Conservation (phyloP, 2,888 invertebrate species). For the Sesia bembeciformis region DNA sequence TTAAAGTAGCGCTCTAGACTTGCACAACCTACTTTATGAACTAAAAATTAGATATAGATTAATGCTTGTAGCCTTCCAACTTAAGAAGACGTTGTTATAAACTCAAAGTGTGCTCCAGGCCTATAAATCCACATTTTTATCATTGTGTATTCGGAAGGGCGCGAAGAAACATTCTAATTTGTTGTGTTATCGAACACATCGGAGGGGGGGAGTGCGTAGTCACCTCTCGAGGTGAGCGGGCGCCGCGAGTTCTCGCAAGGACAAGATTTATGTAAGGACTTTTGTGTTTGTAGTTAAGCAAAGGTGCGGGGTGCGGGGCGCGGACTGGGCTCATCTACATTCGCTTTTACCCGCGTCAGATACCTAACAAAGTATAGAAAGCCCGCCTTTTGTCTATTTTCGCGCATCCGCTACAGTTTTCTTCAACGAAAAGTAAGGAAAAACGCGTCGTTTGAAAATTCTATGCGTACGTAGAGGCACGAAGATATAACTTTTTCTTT, state of each 20-base stretch:
- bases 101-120: slow-evolving; percentile 26
- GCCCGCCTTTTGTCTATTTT: slow-evolving; percentile 58
- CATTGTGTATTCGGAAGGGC: slow-evolving; percentile 30
- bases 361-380: slow-evolving; percentile 59
- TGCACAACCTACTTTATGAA: no score
- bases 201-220: slow-evolving; percentile 41
- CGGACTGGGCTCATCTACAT: slow-evolving; percentile 60
- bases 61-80: no score
- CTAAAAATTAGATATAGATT: no score
- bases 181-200: slow-evolving; percentile 58
- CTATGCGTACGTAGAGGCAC: slow-evolving; percentile 36
- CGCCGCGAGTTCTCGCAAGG: slow-evolving; percentile 51
- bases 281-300: slow-evolving; percentile 71
- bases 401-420: slow-evolving; percentile 61
- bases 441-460: slow-evolving; percentile 61
- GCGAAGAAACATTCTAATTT: slow-evolving; percentile 46
- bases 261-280: slow-evolving; percentile 74
- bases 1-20: no score
- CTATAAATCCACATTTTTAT: slow-evolving; percentile 42
- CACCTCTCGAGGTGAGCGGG: slow-evolving; percentile 51
- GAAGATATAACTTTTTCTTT: slow-evolving; percentile 44
- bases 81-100: slow-evolving; percentile 1
- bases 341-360: slow-evolving; percentile 52
- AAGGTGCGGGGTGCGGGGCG: slow-evolving; percentile 30
- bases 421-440: slow-evolving; percentile 50